Evolutionary conservation across 2,113 vertebrate species (phyloP).

Genomic region (Neopipo cinnamomea): DNA sequence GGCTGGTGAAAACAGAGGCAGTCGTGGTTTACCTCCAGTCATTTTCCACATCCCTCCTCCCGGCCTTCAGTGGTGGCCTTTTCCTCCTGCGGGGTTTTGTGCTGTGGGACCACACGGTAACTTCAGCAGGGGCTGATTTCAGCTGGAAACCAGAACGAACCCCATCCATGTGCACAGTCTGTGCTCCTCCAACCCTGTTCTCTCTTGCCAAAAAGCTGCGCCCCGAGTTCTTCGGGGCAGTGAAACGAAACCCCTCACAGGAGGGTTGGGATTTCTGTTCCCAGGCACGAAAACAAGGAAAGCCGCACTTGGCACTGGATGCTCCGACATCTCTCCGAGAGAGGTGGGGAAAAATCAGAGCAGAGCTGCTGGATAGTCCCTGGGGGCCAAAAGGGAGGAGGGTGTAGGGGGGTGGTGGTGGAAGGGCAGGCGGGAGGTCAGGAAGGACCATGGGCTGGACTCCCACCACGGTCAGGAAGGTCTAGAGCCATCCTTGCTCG

Average conservation of each 20-base stretch:
- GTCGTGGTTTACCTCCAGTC: background rate
- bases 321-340: background rate
- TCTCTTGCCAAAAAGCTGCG: constrained; percentile 35
- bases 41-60: background rate
- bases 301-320: background rate
- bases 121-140: constrained; percentile 13
- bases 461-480: background rate
- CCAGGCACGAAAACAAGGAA: constrained; percentile 44
- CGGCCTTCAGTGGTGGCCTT: background rate
- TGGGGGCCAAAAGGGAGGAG: background rate
- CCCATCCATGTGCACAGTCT: background rate
- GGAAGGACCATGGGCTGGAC: background rate
- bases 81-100: background rate
- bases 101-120: background rate
- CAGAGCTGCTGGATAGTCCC: background rate
- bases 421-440: background rate
- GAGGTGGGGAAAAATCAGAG: background rate
- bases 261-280: constrained; percentile 25
- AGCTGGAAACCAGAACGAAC: background rate
- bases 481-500: background rate
- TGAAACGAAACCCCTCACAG: constrained; percentile 29
- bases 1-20: background rate
- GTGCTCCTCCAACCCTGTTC: background rate
- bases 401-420: background rate
- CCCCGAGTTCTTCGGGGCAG: background rate